Conservation (phyloP, 2,797 vertebrate genomes). For the Psittacula echo region DNA sequence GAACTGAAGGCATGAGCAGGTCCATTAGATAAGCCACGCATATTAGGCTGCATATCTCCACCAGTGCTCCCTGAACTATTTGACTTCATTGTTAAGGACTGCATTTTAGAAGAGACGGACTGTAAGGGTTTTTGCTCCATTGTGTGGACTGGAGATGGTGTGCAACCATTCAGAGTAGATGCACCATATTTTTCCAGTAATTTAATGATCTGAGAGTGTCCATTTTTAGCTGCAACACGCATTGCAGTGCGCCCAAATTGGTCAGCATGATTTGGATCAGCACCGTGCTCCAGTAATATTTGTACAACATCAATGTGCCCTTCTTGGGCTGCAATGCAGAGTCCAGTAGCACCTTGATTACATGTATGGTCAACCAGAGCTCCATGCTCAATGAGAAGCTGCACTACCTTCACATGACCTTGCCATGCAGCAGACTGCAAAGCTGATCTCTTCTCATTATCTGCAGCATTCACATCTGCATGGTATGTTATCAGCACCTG, state of each 20-base stretch:
- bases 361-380: slow-evolving; percentile 94
- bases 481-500: slow-evolving; percentile 90
- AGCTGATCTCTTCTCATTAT: slow-evolving; percentile 95
- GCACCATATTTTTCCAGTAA: slow-evolving; percentile 96
- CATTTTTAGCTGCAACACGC: slow-evolving; percentile 97
- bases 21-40: slow-evolving; percentile 88
- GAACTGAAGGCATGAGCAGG: slow-evolving; percentile 95
- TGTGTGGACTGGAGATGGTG: slow-evolving; percentile 93
- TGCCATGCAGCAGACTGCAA: slow-evolving; percentile 98
- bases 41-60: slow-evolving; percentile 86
- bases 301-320: slow-evolving; percentile 96
- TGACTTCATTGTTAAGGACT: slow-evolving; percentile 93
- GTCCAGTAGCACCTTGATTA: slow-evolving; percentile 96
- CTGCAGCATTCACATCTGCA: slow-evolving; percentile 92
- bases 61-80: slow-evolving; percentile 97
- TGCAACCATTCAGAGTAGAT: slow-evolving; percentile 89
- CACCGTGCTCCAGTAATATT: slow-evolving; percentile 91
- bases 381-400: slow-evolving; percentile 90
- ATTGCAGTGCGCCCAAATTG: slow-evolving; percentile 97
- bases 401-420: slow-evolving; percentile 92
- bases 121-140: slow-evolving; percentile 92
- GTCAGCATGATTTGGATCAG: slow-evolving; percentile 96
- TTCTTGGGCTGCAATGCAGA: slow-evolving; percentile 98
- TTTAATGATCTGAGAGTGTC: slow-evolving; percentile 92
- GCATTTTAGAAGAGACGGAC: slow-evolving; percentile 87